A percentile compares a stretch with the other conserved stretches of the same genome.
Conservation (phyloP, 2,113 vertebrate genomes). For the Pseudopipra pipra region DNA sequence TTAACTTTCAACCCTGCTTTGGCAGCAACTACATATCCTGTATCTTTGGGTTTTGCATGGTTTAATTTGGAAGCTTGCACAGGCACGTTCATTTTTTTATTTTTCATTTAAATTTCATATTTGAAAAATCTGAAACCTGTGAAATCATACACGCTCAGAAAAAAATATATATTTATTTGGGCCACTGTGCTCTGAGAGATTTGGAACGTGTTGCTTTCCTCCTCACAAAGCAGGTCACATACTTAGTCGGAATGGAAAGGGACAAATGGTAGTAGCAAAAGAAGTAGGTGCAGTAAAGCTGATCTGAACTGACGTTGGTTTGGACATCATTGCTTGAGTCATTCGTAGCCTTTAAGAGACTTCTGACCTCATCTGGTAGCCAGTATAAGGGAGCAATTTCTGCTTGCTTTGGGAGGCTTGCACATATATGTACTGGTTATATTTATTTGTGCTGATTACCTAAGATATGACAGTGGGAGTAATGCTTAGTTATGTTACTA, state of each 20-base stretch:
- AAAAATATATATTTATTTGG: background rate
- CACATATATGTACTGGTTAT: background rate
- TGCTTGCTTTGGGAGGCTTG: background rate
- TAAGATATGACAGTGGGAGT: background rate
- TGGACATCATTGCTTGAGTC: background rate
- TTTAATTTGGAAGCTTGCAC: background rate
- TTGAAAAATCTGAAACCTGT: background rate
- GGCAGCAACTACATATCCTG: background rate
- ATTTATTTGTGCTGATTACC: background rate
- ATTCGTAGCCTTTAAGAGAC: background rate
- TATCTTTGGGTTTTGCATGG: background rate
- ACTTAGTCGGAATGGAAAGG: background rate
- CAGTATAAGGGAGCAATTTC: background rate
- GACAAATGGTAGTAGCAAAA: background rate
- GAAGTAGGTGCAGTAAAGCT: background rate
- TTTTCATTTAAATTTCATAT: background rate
- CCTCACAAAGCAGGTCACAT: background rate
- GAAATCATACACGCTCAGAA: background rate
- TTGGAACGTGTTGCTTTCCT: background rate
- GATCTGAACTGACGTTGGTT: background rate
- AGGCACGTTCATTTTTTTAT: background rate
- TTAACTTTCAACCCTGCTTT: background rate
- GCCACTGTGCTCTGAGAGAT: background rate
- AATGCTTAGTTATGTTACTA: background rate
- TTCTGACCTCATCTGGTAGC: background rate